A percentile compares a stretch with the other conserved stretches of the same genome.
phyloP scores from a whole-genome alignment of 2,113 vertebrate genomes.

The Bufo gargarizans region DNA sequence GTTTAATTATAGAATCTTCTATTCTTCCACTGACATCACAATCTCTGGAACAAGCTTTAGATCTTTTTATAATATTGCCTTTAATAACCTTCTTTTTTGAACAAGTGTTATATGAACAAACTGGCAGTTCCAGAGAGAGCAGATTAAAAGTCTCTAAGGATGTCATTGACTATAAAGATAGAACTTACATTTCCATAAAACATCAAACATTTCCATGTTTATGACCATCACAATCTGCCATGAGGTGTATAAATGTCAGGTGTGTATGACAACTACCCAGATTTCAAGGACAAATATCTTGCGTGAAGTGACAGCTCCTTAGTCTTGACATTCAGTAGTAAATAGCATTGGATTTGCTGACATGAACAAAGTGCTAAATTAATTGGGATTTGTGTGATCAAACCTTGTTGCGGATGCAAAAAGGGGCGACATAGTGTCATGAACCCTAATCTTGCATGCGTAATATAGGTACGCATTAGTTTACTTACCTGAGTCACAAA shows the following conservation, averaged over 20 bases:
- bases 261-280: constrained; percentile 65
- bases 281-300: constrained; percentile 66
- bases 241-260: constrained; percentile 67
- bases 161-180: constrained; percentile 63
- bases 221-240: constrained; percentile 67
- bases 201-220: constrained; percentile 63
- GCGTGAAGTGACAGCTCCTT: constrained; percentile 48
- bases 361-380: not conserved
- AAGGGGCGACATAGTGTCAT: too few relatives aligned
- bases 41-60: not conserved
- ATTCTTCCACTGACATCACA: not conserved
- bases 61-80: constrained; percentile 22
- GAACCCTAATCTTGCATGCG: too few relatives aligned
- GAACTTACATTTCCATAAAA: constrained; percentile 69
- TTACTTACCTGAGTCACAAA: too few relatives aligned
- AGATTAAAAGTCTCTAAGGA: constrained; percentile 67
- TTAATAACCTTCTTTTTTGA: constrained; percentile 52
- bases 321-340: constrained; percentile 23
- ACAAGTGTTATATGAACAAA: constrained; percentile 65
- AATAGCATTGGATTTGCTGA: not conserved
- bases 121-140: constrained; percentile 60
- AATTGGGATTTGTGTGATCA: not conserved
- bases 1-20: not conserved
- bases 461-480: too few relatives aligned
- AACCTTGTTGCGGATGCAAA: too few relatives aligned